These are phyloP conservation scores for Oreamnos americanus DNA, from an alignment of 2,113 vertebrate species.

Conservation along the genomic window DNA sequence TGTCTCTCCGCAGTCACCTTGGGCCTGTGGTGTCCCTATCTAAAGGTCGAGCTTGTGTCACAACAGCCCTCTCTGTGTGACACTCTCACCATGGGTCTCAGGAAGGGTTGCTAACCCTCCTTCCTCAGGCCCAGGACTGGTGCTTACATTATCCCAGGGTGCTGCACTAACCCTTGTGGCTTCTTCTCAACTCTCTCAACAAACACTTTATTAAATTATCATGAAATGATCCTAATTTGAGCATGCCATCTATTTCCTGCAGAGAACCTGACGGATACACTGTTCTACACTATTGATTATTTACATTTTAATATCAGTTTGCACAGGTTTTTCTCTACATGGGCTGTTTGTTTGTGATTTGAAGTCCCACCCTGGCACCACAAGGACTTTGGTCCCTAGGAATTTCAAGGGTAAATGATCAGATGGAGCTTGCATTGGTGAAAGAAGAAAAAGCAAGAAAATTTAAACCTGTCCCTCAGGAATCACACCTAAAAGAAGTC, in stretches of 20 bases:
- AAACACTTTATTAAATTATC: conserved; percentile 56
- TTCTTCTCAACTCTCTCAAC: conserved; percentile 54
- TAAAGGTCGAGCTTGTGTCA: not conserved
- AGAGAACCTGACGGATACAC: not conserved
- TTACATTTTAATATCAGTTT: conserved; percentile 31
- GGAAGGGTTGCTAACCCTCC: not conserved
- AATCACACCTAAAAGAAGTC: not conserved
- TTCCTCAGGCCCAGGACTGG: not conserved
- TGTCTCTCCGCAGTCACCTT: not conserved
- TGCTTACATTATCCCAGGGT: conserved; percentile 47
- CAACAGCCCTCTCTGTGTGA: not conserved
- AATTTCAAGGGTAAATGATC: conserved; percentile 17
- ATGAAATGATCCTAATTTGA: conserved; percentile 47
- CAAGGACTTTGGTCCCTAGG: not conserved
- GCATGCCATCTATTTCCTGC: conserved; percentile 46
- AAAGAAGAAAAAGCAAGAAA: not conserved
- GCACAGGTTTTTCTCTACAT: not conserved
- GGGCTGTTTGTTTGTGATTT: not conserved
- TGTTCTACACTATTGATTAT: conserved; percentile 9
- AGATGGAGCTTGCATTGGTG: not conserved
- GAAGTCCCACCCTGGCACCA: not conserved
- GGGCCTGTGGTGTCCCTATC: not conserved
- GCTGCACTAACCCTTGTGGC: not conserved
- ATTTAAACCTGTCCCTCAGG: not conserved
- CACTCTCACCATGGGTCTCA: not conserved